phyloP scores from a whole-genome alignment of 2,797 vertebrate species.

The Takifugu ocellatus region DNA sequence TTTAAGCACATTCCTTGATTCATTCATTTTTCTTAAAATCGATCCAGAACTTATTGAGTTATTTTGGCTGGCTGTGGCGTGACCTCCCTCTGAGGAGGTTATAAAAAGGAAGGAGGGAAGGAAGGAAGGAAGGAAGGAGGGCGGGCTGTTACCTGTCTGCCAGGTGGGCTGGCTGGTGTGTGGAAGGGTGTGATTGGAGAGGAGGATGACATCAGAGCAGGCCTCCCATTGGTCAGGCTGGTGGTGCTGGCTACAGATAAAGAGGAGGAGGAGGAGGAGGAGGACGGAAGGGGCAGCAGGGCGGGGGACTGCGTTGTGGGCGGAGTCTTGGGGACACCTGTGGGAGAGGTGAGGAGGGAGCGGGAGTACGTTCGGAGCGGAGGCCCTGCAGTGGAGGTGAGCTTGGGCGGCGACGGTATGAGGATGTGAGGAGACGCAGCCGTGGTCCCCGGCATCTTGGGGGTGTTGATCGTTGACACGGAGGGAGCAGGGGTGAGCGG shows the following conservation, averaged over 20 bases:
- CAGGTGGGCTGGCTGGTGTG: conserved; percentile 71
- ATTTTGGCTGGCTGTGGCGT: no score
- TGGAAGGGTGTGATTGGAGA: conserved; percentile 76
- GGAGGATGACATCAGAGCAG: conserved; percentile 49
- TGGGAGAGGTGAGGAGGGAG: conserved; percentile 46
- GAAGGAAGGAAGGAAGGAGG: no score
- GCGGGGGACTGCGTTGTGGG: conserved; percentile 14
- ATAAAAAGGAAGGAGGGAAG: no score
- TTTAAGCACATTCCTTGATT: no score
- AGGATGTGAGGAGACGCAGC: conserved; percentile 48
- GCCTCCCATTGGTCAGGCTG: conserved; percentile 71
- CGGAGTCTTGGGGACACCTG: conserved; percentile 29
- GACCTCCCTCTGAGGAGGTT: no score
- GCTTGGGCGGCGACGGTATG: conserved; percentile 54
- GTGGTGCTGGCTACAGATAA: conserved; percentile 41
- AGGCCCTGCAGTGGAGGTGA: conserved; percentile 46
- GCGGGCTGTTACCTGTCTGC: conserved; percentile 67
- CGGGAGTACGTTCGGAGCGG: conserved; percentile 62
- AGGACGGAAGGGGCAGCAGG: conserved; percentile 5
- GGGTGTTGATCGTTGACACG: conserved; percentile 24
- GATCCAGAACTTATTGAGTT: no score
- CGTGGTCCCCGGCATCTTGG: conserved; percentile 10
- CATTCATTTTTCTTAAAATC: no score
- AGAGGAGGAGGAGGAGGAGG: conserved; percentile 23
- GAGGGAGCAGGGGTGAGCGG: conserved; percentile 58